Evolutionary conservation across 1,140 invertebrate species (phyloP), one percentile per base, ranked within the genome.

Genomic region (Drosophila pectinifera): DNA sequence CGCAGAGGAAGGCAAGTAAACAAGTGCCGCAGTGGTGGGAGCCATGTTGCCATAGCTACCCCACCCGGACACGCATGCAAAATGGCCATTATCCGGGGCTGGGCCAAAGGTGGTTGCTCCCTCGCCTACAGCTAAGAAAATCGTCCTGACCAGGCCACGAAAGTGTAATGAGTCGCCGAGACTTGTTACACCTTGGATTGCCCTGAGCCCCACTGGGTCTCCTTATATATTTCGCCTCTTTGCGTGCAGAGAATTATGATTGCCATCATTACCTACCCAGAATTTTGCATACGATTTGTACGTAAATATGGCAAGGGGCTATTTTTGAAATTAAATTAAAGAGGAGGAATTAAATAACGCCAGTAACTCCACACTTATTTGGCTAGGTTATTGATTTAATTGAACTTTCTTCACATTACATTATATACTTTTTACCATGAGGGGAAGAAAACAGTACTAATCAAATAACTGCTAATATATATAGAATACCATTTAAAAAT

Each of bases 1-100:
- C 56, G 36, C 26, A 28, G 16, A 64, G 56, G 67, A 70, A 77
- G 84, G 61, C 77, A 77, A 65, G 84, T 88, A 88, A 88, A 88
- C 80, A 88, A 88, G 58, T 58, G 59, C 43, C 62, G 18, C 48
- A n/a, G 42, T 22, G 24, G 65, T 67, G 49, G 38, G 70, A 46
- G 48, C 65, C 22, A 67, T 64, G 84, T 88, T 88, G 84, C 84
- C 73, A 88, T 88, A 84, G 84, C 84, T 89, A 88, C 84, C 53
- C 77, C 78, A 89, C 77, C 84, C 31, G 49, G 42, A 58, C 51
- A 80, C 81, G 77, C 76, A 80, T 89, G 72, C 67, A 89, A 77
- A 73, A 83, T 67, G 56, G 68, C 75, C 67, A 79, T 73, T 85
- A 72, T 42, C 49, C 26, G 11, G 46, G 73, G 46, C 34, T 75